Evolutionary conservation across 1,140 invertebrate species (phyloP).

Genomic region (Anastatus disparis): DNA sequence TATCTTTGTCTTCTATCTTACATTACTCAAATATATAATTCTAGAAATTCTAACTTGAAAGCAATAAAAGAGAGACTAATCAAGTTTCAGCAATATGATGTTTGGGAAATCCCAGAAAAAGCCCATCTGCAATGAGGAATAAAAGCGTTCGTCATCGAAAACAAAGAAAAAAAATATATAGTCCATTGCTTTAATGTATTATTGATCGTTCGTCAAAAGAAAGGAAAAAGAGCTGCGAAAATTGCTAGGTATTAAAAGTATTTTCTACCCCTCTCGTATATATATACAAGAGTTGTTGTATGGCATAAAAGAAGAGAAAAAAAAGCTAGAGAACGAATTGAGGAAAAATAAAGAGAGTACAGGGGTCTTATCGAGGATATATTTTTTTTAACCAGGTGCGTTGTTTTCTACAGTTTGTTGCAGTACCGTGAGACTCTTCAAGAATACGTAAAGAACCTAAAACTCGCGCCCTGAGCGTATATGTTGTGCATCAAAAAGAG

Average conservation of each 20-base stretch:
- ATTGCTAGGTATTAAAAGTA: too few relatives aligned
- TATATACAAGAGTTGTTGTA: too few relatives aligned
- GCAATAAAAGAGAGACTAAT: too few relatives aligned
- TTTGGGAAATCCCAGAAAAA: conserved; percentile 21
- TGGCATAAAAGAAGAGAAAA: neutral
- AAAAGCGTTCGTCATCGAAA: neutral
- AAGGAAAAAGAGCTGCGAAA: neutral
- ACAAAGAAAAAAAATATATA: conserved; percentile 6
- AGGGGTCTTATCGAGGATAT: conserved; percentile 9
- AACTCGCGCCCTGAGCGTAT: neutral
- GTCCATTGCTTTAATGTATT: too few relatives aligned
- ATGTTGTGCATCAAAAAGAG: too few relatives aligned
- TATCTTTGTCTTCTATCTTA: too few relatives aligned
- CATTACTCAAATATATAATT: too few relatives aligned
- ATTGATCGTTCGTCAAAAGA: neutral
- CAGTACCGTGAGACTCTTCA: conserved; percentile 63
- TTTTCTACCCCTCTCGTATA: neutral
- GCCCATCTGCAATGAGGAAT: neutral
- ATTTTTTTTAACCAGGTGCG: conserved; percentile 61
- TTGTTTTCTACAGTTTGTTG: too few relatives aligned
- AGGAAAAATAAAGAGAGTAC: too few relatives aligned
- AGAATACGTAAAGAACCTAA: conserved; percentile 43
- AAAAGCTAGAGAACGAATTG: neutral
- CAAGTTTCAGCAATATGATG: too few relatives aligned
- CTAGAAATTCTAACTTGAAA: too few relatives aligned